A percentile compares a stretch with the other conserved stretches of the same genome.
phyloP scores from a whole-genome alignment of 1,140 invertebrate species.

The Drosophila burlai region DNA sequence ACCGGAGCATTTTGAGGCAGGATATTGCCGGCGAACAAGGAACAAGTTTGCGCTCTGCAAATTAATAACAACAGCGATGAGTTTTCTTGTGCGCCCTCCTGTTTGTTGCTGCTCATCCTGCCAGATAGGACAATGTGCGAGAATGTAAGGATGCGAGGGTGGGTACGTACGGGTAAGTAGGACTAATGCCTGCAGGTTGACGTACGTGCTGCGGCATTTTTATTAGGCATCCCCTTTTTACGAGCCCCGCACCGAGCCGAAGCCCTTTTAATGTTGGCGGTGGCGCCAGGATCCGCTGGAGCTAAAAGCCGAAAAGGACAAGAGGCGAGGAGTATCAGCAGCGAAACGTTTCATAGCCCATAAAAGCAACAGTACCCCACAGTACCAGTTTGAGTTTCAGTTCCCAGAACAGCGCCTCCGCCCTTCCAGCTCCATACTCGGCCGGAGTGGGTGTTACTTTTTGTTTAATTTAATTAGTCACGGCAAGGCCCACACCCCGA shows the following conservation, averaged over 20 bases:
- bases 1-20: conserved; percentile 34
- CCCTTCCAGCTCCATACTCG: conserved; percentile 23
- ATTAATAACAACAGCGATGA: conserved; percentile 72
- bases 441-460: conserved; percentile 66
- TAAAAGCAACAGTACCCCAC: conserved; percentile 63
- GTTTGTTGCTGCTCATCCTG: conserved; percentile 30
- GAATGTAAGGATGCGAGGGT: conserved; percentile 7
- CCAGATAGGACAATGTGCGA: conserved; percentile 36
- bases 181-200: conserved; percentile 79
- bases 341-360: conserved; percentile 64
- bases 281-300: conserved; percentile 28
- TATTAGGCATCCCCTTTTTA: conserved; percentile 78
- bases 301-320: conserved; percentile 17
- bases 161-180: conserved; percentile 44
- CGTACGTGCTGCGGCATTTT: conserved; percentile 82
- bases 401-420: conserved; percentile 7
- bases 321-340: conserved; percentile 2
- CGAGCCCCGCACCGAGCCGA: conserved; percentile 53
- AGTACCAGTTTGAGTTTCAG: conserved; percentile 10
- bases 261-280: conserved; percentile 60
- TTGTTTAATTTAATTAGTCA: conserved; percentile 79
- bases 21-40: conserved; percentile 63
- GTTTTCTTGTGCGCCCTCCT: conserved; percentile 32
- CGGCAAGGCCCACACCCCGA: conserved; percentile 18
- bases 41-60: conserved; percentile 77